Evolutionary conservation across 2,888 invertebrate genomes (phyloP), one percentile per base, ranked within the genome.

Genomic region (Polydrusus pterygomalis): DNA sequence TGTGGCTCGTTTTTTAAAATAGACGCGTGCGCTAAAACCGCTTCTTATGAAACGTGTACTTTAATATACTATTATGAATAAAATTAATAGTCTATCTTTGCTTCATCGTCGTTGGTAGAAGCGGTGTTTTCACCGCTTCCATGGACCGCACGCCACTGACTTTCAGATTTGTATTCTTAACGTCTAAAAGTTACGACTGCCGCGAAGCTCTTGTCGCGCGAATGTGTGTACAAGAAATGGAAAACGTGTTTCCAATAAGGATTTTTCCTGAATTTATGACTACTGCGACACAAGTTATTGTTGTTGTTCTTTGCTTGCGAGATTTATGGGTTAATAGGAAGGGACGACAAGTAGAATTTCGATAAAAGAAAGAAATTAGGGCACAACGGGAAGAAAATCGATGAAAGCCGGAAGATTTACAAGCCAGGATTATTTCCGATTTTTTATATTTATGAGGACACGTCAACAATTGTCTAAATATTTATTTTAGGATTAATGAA

Each of bases 261-360:
- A 69, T 71, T 72, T 64, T 47, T 51, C 45, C 49, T 40, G 49
- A 67, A 65, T 76, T 76, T 68, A 74, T 73, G 68, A 64, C 72
- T 60, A 51, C 70, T 65, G 56, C 58, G 70, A 54, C 70, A 69
- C 58, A 77, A 73, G 72, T 77, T 77, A 73, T 77, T 63, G 73
- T 73, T 43, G 64, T 70, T 72, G 63, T 73, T 73, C 60, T 62
- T 69, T 65, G 25, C 40, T 73, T 38, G 47, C 17, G 25, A 70
- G 67, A 75, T 75, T 75, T 75, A 75, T 75, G 45, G 11, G 67
- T 62, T 69, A 74, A 74, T 74, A 74, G 58, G 58, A 38, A 60
- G 18, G 56, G 38, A 67, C 18, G 45, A 64, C 47, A 64, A 43
- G 64, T 15, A 25, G 64, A 64, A 64, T 64, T 49, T 25, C 47